Evolutionary conservation across 2,888 invertebrate species (phyloP), one percentile per base, ranked within the genome.

Genomic region (Pegoplata infirma): DNA sequence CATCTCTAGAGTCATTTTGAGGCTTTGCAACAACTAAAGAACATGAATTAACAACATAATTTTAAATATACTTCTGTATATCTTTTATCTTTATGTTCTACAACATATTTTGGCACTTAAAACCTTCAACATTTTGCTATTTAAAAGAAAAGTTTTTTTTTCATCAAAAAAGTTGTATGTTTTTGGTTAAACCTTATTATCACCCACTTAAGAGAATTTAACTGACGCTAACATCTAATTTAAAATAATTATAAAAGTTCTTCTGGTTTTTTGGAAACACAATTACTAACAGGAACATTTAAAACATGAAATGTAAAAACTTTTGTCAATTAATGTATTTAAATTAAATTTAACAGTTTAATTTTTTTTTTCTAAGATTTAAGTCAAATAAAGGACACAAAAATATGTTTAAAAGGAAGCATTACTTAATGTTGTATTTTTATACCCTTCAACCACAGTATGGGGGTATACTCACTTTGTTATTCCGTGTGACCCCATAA

Each of bases 151-250:
- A 28, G 23, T 53, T 58, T 63, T 46, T 17, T 28, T 21, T 28
- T 25, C 14, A 63, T n/a, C 32, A 59, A 46, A 55, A n/a, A 46
- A 12, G 8, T n/a, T 23, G n/a, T 44, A 68, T 55, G 68, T 32
- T 75, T 68, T 44, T 75, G 36, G 66, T 71, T 79, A 71, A 56
- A 75, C 59, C 59, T 75, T 61, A 79, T 79, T 79, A 79, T 75
- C 59, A 40, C 61, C 61, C 74, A 75, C 79, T 79, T 75, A 79
- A 56, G 79, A 75, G 79, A 71, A 36, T 71, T 74, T 32, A 55
- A 67, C 61, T 61, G 74, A 36, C 66, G 32, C 75, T 79, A 61
- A 71, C 71, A 79, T 66, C 74, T 71, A 75, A 79, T 79, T 79
- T 75, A 25, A 75, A 75, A 67, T 75, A 66, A 79, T 75, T 75